Conservation (phyloP, 2,888 invertebrate genomes). For the Scaptomyza reducta region DNA sequence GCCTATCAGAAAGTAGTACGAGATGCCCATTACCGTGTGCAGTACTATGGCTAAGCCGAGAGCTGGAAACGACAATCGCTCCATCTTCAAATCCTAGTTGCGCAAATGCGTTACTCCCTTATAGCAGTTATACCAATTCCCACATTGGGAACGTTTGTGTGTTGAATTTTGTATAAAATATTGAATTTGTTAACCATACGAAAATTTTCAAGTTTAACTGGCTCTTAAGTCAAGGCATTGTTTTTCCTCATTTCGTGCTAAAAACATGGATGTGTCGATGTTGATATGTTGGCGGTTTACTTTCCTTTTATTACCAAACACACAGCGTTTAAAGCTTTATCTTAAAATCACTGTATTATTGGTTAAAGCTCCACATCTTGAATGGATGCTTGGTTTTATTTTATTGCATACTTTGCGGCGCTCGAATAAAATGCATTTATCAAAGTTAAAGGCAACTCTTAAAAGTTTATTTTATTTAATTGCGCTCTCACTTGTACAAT, state of each 20-base stretch:
- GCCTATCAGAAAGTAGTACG: conserved; percentile 57
- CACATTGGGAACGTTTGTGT: neutral
- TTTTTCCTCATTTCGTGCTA: conserved; percentile 54
- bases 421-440: neutral
- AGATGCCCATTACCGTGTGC: conserved; percentile 64
- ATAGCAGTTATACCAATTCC: neutral
- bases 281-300: conserved; percentile 44
- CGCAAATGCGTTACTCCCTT: neutral
- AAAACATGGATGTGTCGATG: conserved; percentile 1
- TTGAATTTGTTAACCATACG: neutral
- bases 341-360: neutral
- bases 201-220: conserved; percentile 46
- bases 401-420: conserved; percentile 30
- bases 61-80: conserved; percentile 49
- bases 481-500: neutral
- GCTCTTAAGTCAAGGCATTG: conserved; percentile 59
- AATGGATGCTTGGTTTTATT: neutral
- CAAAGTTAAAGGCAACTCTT: neutral
- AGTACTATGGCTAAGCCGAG: conserved; percentile 54
- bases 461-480: neutral
- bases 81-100: conserved; percentile 36
- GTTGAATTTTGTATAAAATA: conserved; percentile 24
- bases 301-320: conserved; percentile 54
- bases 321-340: neutral
- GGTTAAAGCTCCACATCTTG: neutral